Evolutionary conservation across 2,888 invertebrate genomes (phyloP).

Genomic region (Myopa testacea): DNA sequence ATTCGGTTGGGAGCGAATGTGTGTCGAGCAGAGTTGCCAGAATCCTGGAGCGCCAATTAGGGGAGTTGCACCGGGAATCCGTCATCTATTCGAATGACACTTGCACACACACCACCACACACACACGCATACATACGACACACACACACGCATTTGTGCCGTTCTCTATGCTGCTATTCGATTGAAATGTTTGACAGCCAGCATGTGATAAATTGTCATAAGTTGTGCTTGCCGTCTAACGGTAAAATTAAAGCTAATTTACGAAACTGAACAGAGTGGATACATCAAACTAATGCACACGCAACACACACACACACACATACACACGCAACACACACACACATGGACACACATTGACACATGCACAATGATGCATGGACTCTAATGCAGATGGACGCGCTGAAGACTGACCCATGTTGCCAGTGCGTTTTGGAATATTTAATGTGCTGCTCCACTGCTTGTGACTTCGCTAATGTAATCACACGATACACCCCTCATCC

Average conservation of each 20-base stretch:
- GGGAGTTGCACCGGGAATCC: background rate
- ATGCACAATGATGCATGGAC: background rate
- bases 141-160: conserved; percentile 28
- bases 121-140: conserved; percentile 22
- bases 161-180: background rate
- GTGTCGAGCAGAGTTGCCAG: background rate
- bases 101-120: conserved; percentile 5
- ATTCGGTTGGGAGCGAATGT: background rate
- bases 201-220: conserved; percentile 38
- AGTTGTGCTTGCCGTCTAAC: conserved; percentile 33
- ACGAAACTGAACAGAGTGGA: conserved; percentile 20
- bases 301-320: background rate
- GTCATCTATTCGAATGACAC: conserved; percentile 15
- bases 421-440: conserved; percentile 64
- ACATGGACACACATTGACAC: background rate
- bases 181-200: conserved; percentile 40
- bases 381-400: background rate
- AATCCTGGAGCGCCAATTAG: conserved; percentile 5
- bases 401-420: conserved; percentile 42
- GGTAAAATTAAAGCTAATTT: conserved; percentile 39
- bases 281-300: conserved; percentile 31
- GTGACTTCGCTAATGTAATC: conserved; percentile 53
- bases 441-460: conserved; percentile 48
- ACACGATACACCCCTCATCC: background rate
- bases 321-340: conserved; percentile 3